phyloP scores from a whole-genome alignment of 2,888 invertebrate genomes.

The Gari tellinella region DNA sequence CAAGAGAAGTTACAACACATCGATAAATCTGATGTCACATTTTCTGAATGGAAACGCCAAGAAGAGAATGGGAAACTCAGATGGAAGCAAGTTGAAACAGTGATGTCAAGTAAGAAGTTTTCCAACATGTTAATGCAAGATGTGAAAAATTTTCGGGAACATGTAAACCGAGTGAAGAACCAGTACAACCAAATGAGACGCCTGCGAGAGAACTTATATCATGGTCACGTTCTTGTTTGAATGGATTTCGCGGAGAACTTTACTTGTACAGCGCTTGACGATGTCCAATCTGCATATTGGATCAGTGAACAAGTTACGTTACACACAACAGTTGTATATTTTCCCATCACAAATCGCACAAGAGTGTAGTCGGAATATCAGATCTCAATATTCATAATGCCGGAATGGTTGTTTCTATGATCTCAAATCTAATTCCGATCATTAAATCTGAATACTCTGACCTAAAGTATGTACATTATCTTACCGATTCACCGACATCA shows the following conservation, averaged over 20 bases:
- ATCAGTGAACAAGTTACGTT: slow-evolving; percentile 9
- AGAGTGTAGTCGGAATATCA: slow-evolving; percentile 28
- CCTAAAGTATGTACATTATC: too few relatives aligned
- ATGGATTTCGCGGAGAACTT: slow-evolving; percentile 59
- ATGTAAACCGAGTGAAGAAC: slow-evolving; percentile 38
- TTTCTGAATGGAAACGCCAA: slow-evolving; percentile 24
- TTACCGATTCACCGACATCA: slow-evolving; percentile 40
- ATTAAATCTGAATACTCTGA: slow-evolving; percentile 11
- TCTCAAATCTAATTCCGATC: slow-evolving; percentile 8
- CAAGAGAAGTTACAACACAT: slow-evolving; percentile 7
- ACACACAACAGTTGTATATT: slow-evolving; percentile 23
- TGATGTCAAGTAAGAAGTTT: slow-evolving; percentile 12
- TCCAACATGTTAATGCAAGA: slow-evolving; percentile 23
- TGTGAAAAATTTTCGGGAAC: slow-evolving; percentile 17
- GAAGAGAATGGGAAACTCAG: slow-evolving; percentile 22
- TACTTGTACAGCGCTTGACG: slow-evolving; percentile 33
- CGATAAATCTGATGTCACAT: slow-evolving; percentile 1
- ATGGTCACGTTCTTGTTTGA: slow-evolving; percentile 35
- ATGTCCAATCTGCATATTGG: slow-evolving; percentile 31
- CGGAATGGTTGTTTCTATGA: slow-evolving; percentile 8
- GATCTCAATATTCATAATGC: slow-evolving; percentile 23
- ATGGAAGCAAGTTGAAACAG: slow-evolving; percentile 29
- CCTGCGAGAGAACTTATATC: slow-evolving; percentile 32
- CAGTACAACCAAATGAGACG: slow-evolving; percentile 38
- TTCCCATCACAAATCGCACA: slow-evolving; percentile 19